Evolutionary conservation across 2,888 invertebrate genomes (phyloP), one percentile per base, ranked within the genome.

Genomic region (Nemapogon koenigi): DNA sequence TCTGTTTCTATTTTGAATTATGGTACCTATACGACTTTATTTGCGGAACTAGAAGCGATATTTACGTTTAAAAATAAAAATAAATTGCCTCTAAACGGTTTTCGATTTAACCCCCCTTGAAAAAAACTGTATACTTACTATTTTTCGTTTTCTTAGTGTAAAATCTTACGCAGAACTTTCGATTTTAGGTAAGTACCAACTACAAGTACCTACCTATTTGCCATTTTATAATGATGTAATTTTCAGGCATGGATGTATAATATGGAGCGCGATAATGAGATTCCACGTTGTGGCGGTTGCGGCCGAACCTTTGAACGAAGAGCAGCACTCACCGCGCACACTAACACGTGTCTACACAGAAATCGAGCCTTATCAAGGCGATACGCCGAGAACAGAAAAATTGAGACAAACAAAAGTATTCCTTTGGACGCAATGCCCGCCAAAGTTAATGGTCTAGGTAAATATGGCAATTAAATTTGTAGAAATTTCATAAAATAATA

Each of bases 241-340:
- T 22, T 35, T 28, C 6, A 84, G 78, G 79, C 82, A 45, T 85
- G 85, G 84, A 79, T 85, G 69, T 82, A 84, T 44, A 85, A 85
- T 57, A 72, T 87, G 49, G 87, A 88, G 51, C 72, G 79, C 6
- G 83, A 83, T 49, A 72, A 81, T 8, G 83, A 83, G 46, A 54
- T 84, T 32, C 66, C 87, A 48, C 84, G 81, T 56, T 85, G 87
- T 54, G 84, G 83, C 14, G 85, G 84, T 1, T 90, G 90, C 58
- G 87, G 86, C 0, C 85, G 87, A 46, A 76, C 82, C 41, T 90
- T 90, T 54, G 89, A 89, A 55, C 80, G 88, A 1, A 84, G 85
- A 46, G 89, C 88, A 8, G 89, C 89, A 2, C 68, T 90, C 3
- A 82, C 84, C 4, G 85, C 89, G 14, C 90, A 90, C 66, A 81